A percentile compares a stretch with the other conserved stretches of the same genome.
Evolutionary conservation across 2,113 vertebrate genomes (phyloP).

Genomic region (Gila orcuttii): DNA sequence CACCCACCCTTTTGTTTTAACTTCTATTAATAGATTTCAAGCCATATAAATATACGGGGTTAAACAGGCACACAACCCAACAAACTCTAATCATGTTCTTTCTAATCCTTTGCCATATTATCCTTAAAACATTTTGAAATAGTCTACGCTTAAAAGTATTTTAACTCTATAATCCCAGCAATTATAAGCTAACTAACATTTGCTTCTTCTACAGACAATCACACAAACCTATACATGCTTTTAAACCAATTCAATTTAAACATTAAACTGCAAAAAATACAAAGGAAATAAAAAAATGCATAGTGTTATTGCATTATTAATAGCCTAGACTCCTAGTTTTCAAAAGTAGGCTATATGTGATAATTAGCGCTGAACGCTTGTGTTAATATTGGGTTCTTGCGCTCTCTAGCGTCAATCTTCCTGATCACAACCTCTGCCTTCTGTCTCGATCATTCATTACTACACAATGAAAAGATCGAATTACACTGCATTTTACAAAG

Average conservation of each 20-base stretch:
- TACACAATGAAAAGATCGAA: background rate
- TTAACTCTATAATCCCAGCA: too few species aligned
- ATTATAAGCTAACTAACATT: too few species aligned
- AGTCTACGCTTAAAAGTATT: too few species aligned
- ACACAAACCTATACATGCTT: background rate
- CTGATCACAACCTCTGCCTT: background rate
- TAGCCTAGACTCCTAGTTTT: background rate
- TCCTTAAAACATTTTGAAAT: too few species aligned
- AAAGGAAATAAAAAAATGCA: background rate
- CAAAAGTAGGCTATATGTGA: background rate
- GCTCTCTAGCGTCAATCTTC: constrained; percentile 44
- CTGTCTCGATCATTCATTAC: too few species aligned
- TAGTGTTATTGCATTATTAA: background rate
- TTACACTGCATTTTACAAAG: background rate
- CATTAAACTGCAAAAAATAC: background rate
- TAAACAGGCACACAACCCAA: too few species aligned
- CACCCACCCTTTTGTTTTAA: too few species aligned
- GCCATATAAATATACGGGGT: too few species aligned
- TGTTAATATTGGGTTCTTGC: background rate
- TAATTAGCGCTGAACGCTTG: background rate
- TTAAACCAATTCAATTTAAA: background rate
- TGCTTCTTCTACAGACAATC: background rate
- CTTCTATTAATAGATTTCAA: too few species aligned
- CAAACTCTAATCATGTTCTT: too few species aligned
- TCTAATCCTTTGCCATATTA: too few species aligned